These are phyloP conservation scores for Anarsia innoxiella DNA, from an alignment of 2,888 invertebrate species.

Conservation along the genomic window DNA sequence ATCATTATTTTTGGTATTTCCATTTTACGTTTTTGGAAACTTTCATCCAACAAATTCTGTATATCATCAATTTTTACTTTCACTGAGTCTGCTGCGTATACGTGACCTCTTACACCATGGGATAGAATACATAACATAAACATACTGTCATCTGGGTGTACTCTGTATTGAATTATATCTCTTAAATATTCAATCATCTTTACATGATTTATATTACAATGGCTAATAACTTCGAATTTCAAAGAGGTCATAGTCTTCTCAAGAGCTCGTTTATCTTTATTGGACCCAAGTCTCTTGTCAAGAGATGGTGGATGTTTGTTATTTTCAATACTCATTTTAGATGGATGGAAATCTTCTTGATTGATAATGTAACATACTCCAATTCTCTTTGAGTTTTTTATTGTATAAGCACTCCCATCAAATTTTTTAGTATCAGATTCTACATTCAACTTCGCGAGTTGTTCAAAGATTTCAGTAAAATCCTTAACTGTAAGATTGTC, in stretches of 20 bases:
- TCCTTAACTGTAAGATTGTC: conserved; percentile 7
- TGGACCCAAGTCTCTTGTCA: conserved; percentile 43
- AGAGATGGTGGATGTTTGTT: conserved; percentile 25
- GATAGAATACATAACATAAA: conserved; percentile 63
- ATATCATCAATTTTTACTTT: conserved; percentile 57
- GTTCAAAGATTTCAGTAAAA: conserved; percentile 34
- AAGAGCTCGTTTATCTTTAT: conserved; percentile 39
- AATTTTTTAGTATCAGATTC: conserved; percentile 40
- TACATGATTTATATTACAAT: conserved; percentile 41
- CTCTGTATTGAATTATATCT: conserved; percentile 36
- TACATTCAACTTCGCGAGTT: no score
- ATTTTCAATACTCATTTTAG: conserved; percentile 43
- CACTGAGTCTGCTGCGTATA: conserved; percentile 59
- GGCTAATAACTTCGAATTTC: conserved; percentile 48
- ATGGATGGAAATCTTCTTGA: conserved; percentile 56
- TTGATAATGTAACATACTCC: conserved; percentile 63
- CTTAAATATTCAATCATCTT: conserved; percentile 46
- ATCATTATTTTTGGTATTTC: conserved; percentile 58
- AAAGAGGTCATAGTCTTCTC: conserved; percentile 46
- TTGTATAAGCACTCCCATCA: conserved; percentile 37
- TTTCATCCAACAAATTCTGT: conserved; percentile 50
- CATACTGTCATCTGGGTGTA: conserved; percentile 46
- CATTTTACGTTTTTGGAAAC: conserved; percentile 34
- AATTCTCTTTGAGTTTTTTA: conserved; percentile 44
- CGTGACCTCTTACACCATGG: conserved; percentile 57